Conservation (phyloP, 2,888 invertebrate species). For the Ptychoptera albimana region DNA sequence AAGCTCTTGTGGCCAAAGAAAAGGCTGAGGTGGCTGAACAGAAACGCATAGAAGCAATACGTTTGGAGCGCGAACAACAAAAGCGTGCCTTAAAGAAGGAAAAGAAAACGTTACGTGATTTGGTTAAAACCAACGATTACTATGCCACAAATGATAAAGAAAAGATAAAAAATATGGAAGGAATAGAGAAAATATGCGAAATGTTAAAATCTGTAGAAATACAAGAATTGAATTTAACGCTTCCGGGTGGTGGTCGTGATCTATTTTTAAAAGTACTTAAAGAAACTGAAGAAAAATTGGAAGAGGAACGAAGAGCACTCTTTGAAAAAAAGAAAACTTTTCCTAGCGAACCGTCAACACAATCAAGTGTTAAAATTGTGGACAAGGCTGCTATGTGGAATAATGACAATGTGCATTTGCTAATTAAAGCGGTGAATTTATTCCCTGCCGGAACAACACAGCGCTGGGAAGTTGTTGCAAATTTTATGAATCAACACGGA, state of each 20-base stretch:
- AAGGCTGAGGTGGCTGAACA: conserved; percentile 67
- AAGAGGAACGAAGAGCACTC: conserved; percentile 54
- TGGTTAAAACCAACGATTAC: conserved; percentile 69
- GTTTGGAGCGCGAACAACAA: conserved; percentile 70
- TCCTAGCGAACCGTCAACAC: conserved; percentile 17
- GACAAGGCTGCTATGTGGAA: conserved; percentile 46
- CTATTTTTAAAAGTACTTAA: conserved; percentile 51
- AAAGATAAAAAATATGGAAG: conserved; percentile 68
- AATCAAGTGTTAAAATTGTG: conserved; percentile 12
- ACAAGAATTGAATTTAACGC: conserved; percentile 56
- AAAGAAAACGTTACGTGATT: conserved; percentile 60
- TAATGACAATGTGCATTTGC: conserved; percentile 66
- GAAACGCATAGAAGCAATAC: conserved; percentile 62
- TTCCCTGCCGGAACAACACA: conserved; percentile 95
- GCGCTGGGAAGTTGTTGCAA: conserved; percentile 87
- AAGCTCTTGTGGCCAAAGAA: conserved; percentile 58
- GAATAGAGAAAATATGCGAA: conserved; percentile 86
- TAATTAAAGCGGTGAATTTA: conserved; percentile 93
- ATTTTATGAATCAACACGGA: conserved; percentile 84
- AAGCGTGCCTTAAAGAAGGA: conserved; percentile 81
- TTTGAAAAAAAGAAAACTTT: conserved; percentile 36
- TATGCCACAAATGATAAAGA: conserved; percentile 54
- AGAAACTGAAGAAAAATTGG: conserved; percentile 57
- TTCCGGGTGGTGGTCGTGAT: conserved; percentile 45
- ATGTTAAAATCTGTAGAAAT: conserved; percentile 51